These are phyloP conservation scores for Diplogasteroides magnus DNA, from an alignment of 1,140 invertebrate species.

Conservation along the genomic window DNA sequence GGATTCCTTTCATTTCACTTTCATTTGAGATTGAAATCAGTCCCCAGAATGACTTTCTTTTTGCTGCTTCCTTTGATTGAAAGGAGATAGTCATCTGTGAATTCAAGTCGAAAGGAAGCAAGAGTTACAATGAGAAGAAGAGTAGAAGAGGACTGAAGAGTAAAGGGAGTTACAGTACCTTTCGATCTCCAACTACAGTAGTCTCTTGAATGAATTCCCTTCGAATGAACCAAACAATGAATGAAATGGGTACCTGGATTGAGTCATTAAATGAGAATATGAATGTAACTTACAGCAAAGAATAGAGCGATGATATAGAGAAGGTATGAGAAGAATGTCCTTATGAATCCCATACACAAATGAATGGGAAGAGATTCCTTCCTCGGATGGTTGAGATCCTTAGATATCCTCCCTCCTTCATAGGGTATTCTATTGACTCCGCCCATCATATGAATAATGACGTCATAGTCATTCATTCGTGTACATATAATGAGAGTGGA, in stretches of 20 bases:
- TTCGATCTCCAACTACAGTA: constrained; percentile 40
- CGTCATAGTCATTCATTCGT: too few relatives aligned
- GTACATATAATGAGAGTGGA: too few relatives aligned
- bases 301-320: neutral
- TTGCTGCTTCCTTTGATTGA: constrained; percentile 7
- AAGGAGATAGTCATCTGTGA: too few relatives aligned
- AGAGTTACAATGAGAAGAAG: too few relatives aligned
- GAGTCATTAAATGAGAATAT: neutral
- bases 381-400: neutral
- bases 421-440: too few relatives aligned
- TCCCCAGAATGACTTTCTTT: neutral
- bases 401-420: too few relatives aligned
- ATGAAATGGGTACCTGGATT: constrained; percentile 40
- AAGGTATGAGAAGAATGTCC: neutral
- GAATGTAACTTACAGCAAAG: neutral
- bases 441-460: neutral
- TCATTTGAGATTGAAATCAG: too few relatives aligned
- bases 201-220: constrained; percentile 43
- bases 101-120: too few relatives aligned
- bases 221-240: constrained; percentile 45
- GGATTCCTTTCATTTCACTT: too few relatives aligned
- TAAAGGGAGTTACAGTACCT: too few relatives aligned
- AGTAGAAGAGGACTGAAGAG: too few relatives aligned
- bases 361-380: neutral
- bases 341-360: neutral